Base-by-base conservation (phyloP, 1,140 invertebrate genomes). In the Radopholus similis region DNA sequence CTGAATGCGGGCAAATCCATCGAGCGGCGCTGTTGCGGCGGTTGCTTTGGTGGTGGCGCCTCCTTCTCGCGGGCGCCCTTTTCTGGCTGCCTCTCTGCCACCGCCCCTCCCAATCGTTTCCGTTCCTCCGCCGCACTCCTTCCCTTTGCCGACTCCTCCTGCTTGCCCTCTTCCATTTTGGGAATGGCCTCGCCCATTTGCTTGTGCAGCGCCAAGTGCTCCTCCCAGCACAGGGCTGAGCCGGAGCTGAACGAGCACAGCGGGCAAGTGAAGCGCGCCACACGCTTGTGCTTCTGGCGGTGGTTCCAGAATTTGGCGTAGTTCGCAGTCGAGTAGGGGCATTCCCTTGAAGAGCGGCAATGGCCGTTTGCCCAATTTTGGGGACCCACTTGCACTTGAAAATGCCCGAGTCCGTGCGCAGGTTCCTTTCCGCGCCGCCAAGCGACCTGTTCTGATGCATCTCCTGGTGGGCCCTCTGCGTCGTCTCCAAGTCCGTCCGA, bases 251-350 rank as follows among this genome's bases (percentile, higher is more conserved):
- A 68, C 4, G 64, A 47, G 40, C 66, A 68, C 9, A 44, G n/a
- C 23, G 23, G 40, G 42, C 66, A 68, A 32, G 65, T 28, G 49
- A 68, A 68, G 28, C 66, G 63, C 23, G 21, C 40, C 1, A 26
- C 26, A 9, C 53, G 60, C 55, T 65, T 66, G 30, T 68, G 66
- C 66, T 68, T 68, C 47, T 68, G 66, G 40, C 53, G 44, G 44
- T 68, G 66, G 47, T 68, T 51, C 66, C 66, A 68, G 8, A 68
- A 53, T 68, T 68, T 68, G 37, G 59, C 62, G 18, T 44, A 68
- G n/a, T 51, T 66, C 21, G 44, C 62, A n/a, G 63, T 68, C 21
- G 11, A 32, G 55, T 34, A 68, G 28, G 66, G 66, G 4, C 66
- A 68, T 18, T 68, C 66, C 26, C 66, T 68, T 1, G n/a, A 67